Base-by-base conservation (phyloP, 1,140 invertebrate species). In the Magallana ariakensis region DNA sequence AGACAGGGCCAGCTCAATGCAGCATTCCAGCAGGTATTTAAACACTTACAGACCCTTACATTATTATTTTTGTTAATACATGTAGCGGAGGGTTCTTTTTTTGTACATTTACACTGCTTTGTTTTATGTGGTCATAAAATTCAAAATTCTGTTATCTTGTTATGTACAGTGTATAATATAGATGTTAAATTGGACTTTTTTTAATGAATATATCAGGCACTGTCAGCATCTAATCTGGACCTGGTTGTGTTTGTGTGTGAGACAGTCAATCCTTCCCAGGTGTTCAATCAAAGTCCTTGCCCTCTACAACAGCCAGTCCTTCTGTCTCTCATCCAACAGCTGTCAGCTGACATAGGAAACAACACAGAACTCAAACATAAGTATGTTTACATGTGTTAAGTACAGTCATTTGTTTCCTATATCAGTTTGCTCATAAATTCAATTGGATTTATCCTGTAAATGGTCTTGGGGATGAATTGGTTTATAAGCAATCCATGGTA, bases 241-340 rank as follows among this genome's bases (percentile, higher is more conserved):
- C 95, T 98, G 53, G 97, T 98, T 11, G 96, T 98, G 89, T 96
- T 96, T 89, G 96, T 97, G 2, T 98, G 98, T 93, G 96, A 98
- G 87, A 96, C 96, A 87, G 97, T 97, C 4, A 97, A 97, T 92
- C 96, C 97, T 0, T 95, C 96, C 9, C 95, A 96, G 88, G 96
- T 98, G 16, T 98, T 99, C 95, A 92, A 92, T 10, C 94, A 96
- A 82, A 93, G 92, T 9, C 96, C 96, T 1, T 97, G 96, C 93
- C 95, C 96, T 15, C 94, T 98, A 15, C 96, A 97, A 84, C 98
- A 98, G 92, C 97, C 97, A 90, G 97, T 98, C 60, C 95, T 99
- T 83, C 95, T 99, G 53, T 98, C 98, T 0, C 95, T 99, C 2
- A 97, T 99, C 89, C 98, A 98, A 94, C 98, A 99, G 93, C 96